Conservation (phyloP, 2,113 vertebrate genomes). For the Canis aureus region DNA sequence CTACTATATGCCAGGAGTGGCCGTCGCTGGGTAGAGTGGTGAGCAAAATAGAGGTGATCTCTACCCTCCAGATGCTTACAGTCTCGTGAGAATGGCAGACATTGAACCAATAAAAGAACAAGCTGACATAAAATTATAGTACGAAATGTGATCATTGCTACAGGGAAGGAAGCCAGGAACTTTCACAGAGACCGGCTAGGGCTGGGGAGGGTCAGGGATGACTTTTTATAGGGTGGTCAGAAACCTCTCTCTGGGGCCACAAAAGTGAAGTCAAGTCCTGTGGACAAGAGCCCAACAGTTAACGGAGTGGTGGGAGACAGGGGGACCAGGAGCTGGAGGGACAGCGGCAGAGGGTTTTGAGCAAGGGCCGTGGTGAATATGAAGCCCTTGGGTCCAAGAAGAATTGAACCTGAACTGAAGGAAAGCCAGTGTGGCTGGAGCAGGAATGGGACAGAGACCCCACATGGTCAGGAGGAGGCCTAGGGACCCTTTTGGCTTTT, state of each 20-base stretch:
- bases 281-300: background rate
- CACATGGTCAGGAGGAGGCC: rapidly evolving
- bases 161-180: background rate
- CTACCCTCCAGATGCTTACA: background rate
- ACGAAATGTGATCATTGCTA: background rate
- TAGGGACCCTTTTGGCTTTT: background rate
- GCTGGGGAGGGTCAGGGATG: background rate
- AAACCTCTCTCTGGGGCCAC: background rate
- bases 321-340: no score
- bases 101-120: background rate
- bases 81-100: background rate
- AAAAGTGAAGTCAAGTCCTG: background rate
- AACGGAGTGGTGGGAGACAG: rapidly evolving
- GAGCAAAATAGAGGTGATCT: background rate
- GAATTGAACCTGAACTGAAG: background rate
- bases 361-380: rapidly evolving
- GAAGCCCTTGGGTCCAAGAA: background rate
- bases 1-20: background rate
- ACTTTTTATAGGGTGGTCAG: background rate
- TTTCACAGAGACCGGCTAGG: background rate
- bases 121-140: background rate
- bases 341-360: background rate
- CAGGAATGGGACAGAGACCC: rapidly evolving
- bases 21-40: no score
- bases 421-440: background rate